These are phyloP conservation scores for Calidris pygmaea DNA, from an alignment of 2,113 vertebrate genomes.

Conservation along the genomic window DNA sequence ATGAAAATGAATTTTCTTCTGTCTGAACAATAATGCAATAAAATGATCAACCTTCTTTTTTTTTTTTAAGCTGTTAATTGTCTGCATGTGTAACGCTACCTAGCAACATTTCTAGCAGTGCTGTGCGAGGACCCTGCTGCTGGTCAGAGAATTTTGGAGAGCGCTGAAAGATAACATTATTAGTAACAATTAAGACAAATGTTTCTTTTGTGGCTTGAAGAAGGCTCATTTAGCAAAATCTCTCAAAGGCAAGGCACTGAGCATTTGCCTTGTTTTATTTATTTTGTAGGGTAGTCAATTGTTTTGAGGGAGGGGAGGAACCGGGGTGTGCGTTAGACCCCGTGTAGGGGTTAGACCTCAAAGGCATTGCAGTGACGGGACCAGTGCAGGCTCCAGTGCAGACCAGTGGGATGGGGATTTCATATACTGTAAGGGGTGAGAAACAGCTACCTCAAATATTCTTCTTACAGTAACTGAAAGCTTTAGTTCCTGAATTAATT, in stretches of 20 bases:
- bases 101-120: not conserved
- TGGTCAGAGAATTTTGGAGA: conserved; percentile 39
- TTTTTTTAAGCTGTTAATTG: conserved; percentile 41
- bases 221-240: conserved; percentile 56
- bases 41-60: not conserved
- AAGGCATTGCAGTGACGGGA: not conserved
- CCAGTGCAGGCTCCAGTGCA: not conserved
- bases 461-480: conserved; percentile 22
- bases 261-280: conserved; percentile 10
- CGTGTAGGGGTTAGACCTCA: not conserved
- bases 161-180: conserved; percentile 45
- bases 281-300: conserved; percentile 10
- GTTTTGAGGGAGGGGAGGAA: not conserved
- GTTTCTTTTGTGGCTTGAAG: conserved; percentile 24
- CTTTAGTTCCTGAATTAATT: conserved; percentile 59
- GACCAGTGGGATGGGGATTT: not conserved
- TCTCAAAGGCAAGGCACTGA: not conserved
- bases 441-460: not conserved
- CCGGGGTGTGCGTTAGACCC: not conserved
- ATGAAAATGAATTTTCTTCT: conserved; percentile 61
- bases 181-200: conserved; percentile 65
- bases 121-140: not conserved
- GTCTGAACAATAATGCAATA: conserved; percentile 52
- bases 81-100: not conserved
- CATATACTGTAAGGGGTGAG: not conserved